A percentile compares a stretch with the other conserved stretches of the same genome.
Evolutionary conservation across 2,113 vertebrate species (phyloP).

Genomic region (Perccottus glenii): DNA sequence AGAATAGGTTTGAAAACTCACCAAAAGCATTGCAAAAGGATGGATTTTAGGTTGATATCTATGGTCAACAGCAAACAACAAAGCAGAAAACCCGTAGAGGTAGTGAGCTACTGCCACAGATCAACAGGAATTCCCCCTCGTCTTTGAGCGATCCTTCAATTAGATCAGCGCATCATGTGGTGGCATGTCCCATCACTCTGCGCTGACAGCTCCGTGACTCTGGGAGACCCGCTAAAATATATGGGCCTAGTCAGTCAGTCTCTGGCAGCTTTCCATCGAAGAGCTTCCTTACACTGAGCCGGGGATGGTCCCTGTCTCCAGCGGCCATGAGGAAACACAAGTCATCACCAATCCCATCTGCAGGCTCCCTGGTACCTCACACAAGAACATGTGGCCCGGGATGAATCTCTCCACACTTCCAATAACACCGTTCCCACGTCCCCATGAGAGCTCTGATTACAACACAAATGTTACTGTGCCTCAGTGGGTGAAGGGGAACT

Average conservation of each 20-base stretch:
- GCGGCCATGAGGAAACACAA: constrained; percentile 36
- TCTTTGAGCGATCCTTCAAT: constrained; percentile 64
- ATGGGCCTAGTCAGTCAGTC: constrained; percentile 50
- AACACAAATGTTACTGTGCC: constrained; percentile 20
- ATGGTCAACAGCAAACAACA: constrained; percentile 42
- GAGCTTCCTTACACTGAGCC: constrained; percentile 2
- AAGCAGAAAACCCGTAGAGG: constrained; percentile 31
- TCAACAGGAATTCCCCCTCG: constrained; percentile 55
- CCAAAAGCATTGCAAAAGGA: background rate
- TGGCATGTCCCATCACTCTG: constrained; percentile 64
- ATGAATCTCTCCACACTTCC: constrained; percentile 54
- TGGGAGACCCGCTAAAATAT: constrained; percentile 58
- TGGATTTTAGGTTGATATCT: constrained; percentile 20
- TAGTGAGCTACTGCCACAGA: constrained; percentile 30
- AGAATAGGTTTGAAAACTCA: too few relatives aligned
- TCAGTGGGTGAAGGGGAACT: constrained; percentile 6
- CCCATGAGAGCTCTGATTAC: constrained; percentile 40
- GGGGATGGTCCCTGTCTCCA: constrained; percentile 44
- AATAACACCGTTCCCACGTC: constrained; percentile 28
- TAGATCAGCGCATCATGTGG: constrained; percentile 66
- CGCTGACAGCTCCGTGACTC: constrained; percentile 65
- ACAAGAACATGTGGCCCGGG: constrained; percentile 25
- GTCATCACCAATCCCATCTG: constrained; percentile 43
- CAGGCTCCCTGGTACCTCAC: constrained; percentile 32
- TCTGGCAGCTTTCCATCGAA: constrained; percentile 21